These are phyloP conservation scores for Asarcornis scutulata DNA, from an alignment of 2,113 vertebrate genomes.

Conservation along the genomic window DNA sequence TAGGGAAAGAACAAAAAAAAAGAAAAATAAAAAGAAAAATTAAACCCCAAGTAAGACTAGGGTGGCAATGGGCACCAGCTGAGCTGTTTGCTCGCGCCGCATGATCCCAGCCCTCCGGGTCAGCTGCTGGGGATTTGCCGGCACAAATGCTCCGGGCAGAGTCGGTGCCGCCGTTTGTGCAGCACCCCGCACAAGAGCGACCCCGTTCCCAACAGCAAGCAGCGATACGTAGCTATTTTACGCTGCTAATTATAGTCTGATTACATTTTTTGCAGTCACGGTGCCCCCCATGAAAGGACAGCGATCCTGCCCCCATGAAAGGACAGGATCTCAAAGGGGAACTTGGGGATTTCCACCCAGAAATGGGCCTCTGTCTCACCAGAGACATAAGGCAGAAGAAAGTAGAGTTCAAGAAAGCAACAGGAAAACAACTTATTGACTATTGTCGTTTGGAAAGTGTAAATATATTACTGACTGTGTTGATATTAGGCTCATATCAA, in stretches of 20 bases:
- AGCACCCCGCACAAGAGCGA: background rate
- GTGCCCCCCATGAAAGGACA: background rate
- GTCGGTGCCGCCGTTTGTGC: background rate
- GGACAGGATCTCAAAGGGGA: background rate
- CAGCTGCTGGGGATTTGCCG: conserved; percentile 34
- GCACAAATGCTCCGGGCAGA: background rate
- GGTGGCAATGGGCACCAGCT: background rate
- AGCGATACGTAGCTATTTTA: background rate
- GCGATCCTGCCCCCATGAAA: background rate
- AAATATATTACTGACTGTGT: background rate
- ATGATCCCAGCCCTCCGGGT: background rate
- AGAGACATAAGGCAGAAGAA: background rate
- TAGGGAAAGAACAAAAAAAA: no score
- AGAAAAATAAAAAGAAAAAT: no score
- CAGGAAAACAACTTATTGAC: conserved; percentile 1
- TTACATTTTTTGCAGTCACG: background rate
- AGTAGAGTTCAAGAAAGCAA: background rate
- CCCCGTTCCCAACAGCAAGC: background rate
- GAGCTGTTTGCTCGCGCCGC: background rate
- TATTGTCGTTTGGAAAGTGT: background rate
- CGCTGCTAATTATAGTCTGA: background rate
- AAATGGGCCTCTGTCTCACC: background rate
- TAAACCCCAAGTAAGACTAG: background rate
- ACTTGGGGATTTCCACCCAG: background rate
- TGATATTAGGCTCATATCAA: conserved; percentile 29